Percentiles rank a stretch among this genome's conserved stretches.
phyloP scores from a whole-genome alignment of 2,113 vertebrate species.

The Ellobius talpinus region DNA sequence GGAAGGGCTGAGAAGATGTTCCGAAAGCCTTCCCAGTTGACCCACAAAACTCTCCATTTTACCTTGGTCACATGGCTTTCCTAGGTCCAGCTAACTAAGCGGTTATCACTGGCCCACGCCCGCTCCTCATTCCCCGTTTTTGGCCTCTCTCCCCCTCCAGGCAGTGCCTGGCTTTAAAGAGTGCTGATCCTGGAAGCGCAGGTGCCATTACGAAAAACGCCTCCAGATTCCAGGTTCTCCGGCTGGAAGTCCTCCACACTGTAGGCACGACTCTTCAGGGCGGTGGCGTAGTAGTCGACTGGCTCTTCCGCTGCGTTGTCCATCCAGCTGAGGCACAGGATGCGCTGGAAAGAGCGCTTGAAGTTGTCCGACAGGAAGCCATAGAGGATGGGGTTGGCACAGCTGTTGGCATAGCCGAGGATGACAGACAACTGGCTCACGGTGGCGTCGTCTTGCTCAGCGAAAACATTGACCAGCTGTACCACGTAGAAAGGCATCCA shows the following conservation, averaged over 20 bases:
- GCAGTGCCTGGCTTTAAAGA: conserved; percentile 81
- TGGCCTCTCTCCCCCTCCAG: background rate
- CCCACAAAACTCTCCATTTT: background rate
- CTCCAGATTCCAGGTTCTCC: conserved; percentile 91
- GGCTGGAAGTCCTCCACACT: conserved; percentile 93
- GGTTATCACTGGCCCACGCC: background rate
- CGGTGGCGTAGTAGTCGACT: conserved; percentile 94
- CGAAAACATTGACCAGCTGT: conserved; percentile 94
- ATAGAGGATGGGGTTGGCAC: conserved; percentile 95
- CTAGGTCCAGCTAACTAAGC: background rate
- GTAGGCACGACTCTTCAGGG: conserved; percentile 93
- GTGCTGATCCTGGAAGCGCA: conserved; percentile 93
- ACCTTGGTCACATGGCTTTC: background rate
- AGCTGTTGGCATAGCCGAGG: conserved; percentile 94
- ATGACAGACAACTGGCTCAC: conserved; percentile 94
- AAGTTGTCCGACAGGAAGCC: conserved; percentile 96
- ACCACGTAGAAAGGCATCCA: conserved; percentile 96
- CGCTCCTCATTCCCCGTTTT: background rate
- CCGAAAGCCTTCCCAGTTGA: background rate
- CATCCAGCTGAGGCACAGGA: conserved; percentile 94
- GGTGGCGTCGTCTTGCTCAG: conserved; percentile 92
- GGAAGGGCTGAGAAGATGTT: background rate
- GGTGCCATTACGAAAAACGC: conserved; percentile 92
- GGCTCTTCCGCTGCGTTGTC: conserved; percentile 93
- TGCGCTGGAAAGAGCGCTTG: conserved; percentile 94